These are phyloP conservation scores for Zootermopsis nevadensis DNA, from an alignment of 2,888 invertebrate genomes.

Conservation along the genomic window DNA sequence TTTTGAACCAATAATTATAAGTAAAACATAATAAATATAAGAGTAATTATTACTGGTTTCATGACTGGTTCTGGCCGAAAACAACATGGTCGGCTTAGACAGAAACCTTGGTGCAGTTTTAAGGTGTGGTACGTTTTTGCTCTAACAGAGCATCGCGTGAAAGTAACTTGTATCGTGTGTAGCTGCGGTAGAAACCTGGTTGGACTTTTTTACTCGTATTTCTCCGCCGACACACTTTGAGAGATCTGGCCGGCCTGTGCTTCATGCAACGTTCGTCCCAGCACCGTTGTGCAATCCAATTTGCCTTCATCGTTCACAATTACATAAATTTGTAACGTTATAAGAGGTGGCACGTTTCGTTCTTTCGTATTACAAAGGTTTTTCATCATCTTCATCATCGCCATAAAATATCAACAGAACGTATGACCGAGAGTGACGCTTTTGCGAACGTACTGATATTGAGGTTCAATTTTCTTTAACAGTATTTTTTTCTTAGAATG, in stretches of 20 bases:
- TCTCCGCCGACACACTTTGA: constrained; percentile 33
- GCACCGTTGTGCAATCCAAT: not conserved
- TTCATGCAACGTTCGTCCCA: not conserved
- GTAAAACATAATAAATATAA: too few relatives aligned
- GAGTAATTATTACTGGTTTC: too few relatives aligned
- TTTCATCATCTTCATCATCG: too few relatives aligned
- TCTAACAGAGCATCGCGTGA: constrained; percentile 4
- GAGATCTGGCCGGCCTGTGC: not conserved
- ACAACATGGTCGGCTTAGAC: not conserved
- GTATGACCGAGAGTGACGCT: too few relatives aligned
- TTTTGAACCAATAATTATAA: too few relatives aligned
- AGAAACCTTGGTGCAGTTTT: not conserved
- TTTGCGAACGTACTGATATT: too few relatives aligned
- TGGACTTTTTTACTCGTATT: constrained; percentile 1
- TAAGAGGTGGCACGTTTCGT: too few relatives aligned
- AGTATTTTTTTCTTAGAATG: too few relatives aligned
- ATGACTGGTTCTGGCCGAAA: too few relatives aligned
- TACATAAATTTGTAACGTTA: not conserved
- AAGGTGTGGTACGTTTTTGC: constrained; percentile 20
- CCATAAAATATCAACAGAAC: too few relatives aligned
- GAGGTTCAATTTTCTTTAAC: too few relatives aligned
- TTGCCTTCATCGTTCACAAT: not conserved
- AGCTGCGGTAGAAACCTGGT: not conserved
- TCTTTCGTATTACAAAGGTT: too few relatives aligned
- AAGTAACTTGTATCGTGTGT: constrained; percentile 9